Evolutionary conservation across 1,140 invertebrate genomes (phyloP).

Genomic region (Tachypleus tridentatus): DNA sequence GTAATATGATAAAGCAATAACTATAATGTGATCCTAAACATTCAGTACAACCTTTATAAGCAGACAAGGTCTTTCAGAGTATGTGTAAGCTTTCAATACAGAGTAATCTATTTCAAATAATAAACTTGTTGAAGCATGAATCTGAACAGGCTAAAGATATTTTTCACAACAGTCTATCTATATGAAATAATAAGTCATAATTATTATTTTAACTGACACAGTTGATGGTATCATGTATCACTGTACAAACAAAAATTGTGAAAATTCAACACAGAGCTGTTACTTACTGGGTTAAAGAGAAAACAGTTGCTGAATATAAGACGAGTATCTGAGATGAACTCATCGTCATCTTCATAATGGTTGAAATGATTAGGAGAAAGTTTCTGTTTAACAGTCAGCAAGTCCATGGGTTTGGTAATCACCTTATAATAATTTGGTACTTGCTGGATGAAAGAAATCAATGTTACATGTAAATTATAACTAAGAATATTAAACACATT

Average conservation of each 20-base stretch:
- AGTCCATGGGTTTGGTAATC: constrained; percentile 65
- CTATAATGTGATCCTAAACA: too few species aligned
- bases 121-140: neutral
- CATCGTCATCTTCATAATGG: constrained; percentile 59
- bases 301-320: constrained; percentile 80
- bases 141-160: neutral
- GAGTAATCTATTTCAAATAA: neutral
- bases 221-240: neutral
- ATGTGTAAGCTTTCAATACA: neutral
- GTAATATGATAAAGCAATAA: too few species aligned
- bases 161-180: neutral
- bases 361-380: constrained; percentile 53
- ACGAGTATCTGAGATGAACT: constrained; percentile 66
- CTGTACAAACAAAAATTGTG: neutral
- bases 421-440: constrained; percentile 62
- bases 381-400: constrained; percentile 65
- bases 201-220: constrained; percentile 6
- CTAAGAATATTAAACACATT: too few species aligned
- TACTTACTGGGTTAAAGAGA: constrained; percentile 65
- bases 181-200: neutral
- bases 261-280: constrained; percentile 7
- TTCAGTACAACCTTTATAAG: too few species aligned
- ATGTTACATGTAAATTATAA: too few species aligned
- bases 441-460: constrained; percentile 29
- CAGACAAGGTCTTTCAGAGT: too few species aligned